phyloP scores from a whole-genome alignment of 2,113 vertebrate genomes.

The Orycteropus afer region DNA sequence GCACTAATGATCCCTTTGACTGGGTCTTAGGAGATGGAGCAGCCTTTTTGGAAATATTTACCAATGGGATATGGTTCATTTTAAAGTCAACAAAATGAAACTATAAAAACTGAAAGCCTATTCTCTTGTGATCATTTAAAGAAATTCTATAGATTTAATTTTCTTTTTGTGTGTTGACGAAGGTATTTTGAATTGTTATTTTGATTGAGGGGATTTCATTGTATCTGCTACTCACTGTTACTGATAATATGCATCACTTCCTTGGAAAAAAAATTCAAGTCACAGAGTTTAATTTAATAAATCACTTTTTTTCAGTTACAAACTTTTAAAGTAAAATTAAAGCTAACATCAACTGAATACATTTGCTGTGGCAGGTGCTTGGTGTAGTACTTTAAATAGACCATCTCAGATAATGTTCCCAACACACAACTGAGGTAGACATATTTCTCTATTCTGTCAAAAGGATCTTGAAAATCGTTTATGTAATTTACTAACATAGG shows the following conservation, averaged over 20 bases:
- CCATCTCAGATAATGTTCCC: not conserved
- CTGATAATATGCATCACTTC: not conserved
- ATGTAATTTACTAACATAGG: not conserved
- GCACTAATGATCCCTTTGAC: not conserved
- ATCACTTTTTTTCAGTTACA: not conserved
- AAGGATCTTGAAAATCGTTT: not conserved
- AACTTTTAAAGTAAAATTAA: not conserved
- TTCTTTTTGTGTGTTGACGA: not conserved
- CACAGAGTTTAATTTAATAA: not conserved
- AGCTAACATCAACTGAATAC: not conserved
- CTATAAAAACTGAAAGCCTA: not conserved
- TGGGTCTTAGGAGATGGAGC: not conserved
- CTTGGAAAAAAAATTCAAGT: not conserved
- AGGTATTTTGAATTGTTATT: not conserved
- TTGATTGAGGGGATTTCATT: not conserved
- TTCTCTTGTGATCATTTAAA: not conserved
- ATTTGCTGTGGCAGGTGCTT: not conserved
- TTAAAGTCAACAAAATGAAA: not conserved
- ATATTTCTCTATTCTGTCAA: not conserved
- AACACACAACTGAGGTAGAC: not conserved
- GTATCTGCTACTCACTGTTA: not conserved
- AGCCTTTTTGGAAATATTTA: not conserved
- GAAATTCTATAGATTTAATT: not conserved
- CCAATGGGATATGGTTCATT: not conserved
- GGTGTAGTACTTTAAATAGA: accelerated